These are phyloP conservation scores for Sylvilagus bachmani DNA, from an alignment of 2,113 vertebrate species.

Conservation along the genomic window DNA sequence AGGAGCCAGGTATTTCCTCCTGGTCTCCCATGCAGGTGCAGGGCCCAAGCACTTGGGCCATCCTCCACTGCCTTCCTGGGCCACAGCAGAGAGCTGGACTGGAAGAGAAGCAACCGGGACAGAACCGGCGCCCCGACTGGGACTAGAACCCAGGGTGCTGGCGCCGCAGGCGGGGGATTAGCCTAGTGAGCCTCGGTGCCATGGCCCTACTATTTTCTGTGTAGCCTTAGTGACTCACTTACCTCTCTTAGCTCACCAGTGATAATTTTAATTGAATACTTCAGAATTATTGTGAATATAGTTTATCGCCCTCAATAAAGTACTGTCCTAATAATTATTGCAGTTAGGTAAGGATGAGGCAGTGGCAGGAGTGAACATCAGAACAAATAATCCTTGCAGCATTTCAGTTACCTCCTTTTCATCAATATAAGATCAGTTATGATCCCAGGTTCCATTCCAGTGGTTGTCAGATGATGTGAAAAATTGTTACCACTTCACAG, in stretches of 20 bases:
- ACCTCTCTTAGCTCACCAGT: neutral
- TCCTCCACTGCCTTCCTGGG: too few relatives aligned
- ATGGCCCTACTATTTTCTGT: neutral
- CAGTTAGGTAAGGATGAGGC: neutral
- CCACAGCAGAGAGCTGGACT: too few relatives aligned
- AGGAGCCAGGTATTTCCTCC: too few relatives aligned
- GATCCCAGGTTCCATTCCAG: neutral
- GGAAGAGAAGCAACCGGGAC: too few relatives aligned
- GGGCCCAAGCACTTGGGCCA: too few relatives aligned
- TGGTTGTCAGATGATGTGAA: neutral
- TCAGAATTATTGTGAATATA: slow-evolving; percentile 37
- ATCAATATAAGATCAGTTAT: neutral
- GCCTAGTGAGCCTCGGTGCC: too few relatives aligned
- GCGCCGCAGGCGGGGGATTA: too few relatives aligned
- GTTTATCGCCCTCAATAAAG: slow-evolving; percentile 53
- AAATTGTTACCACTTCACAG: neutral
- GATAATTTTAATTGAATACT: slow-evolving; percentile 44
- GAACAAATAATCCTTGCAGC: neutral
- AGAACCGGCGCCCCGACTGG: too few relatives aligned
- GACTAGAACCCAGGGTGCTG: too few relatives aligned
- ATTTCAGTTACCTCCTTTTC: slow-evolving; percentile 12
- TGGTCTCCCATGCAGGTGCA: too few relatives aligned
- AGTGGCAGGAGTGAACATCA: neutral
- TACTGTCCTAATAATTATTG: neutral
- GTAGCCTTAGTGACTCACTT: neutral